Percentiles rank a stretch among this genome's conserved stretches.
Conservation (phyloP, 2,888 invertebrate species). For the Kuschelorhynchus macadamiae region DNA sequence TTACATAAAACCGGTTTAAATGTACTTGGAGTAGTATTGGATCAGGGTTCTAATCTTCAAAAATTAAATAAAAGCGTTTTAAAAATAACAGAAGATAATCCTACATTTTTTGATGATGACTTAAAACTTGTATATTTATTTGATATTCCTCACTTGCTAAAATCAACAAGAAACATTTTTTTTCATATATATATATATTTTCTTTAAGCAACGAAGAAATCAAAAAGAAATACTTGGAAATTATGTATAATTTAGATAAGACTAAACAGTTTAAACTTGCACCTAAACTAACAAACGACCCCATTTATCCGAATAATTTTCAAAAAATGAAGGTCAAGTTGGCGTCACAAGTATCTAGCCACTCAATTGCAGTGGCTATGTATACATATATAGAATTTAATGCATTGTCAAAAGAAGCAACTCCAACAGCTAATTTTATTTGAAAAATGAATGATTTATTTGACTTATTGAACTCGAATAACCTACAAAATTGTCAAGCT, state of each 20-base stretch:
- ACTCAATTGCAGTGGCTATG: constrained; percentile 29
- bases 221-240: constrained; percentile 37
- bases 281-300: background rate
- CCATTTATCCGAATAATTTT: too few species aligned
- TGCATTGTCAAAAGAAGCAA: constrained; percentile 22
- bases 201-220: constrained; percentile 12
- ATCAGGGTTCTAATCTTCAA: background rate
- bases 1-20: background rate
- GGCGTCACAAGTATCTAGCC: constrained; percentile 2
- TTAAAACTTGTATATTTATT: constrained; percentile 22
- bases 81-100: background rate
- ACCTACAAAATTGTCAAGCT: constrained; percentile 25
- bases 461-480: constrained; percentile 30
- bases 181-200: constrained; percentile 38
- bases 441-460: constrained; percentile 26
- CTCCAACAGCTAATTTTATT: constrained; percentile 32
- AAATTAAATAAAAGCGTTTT: constrained; percentile 7
- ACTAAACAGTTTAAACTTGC: constrained; percentile 13
- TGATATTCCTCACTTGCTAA: constrained; percentile 44
- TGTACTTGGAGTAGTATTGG: background rate
- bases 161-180: constrained; percentile 45
- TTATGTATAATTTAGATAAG: constrained; percentile 24
- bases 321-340: constrained; percentile 25
- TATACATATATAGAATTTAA: constrained; percentile 34
- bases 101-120: background rate